These are phyloP conservation scores for Synergus gifuensis DNA, from an alignment of 2,888 invertebrate species.

Conservation along the genomic window DNA sequence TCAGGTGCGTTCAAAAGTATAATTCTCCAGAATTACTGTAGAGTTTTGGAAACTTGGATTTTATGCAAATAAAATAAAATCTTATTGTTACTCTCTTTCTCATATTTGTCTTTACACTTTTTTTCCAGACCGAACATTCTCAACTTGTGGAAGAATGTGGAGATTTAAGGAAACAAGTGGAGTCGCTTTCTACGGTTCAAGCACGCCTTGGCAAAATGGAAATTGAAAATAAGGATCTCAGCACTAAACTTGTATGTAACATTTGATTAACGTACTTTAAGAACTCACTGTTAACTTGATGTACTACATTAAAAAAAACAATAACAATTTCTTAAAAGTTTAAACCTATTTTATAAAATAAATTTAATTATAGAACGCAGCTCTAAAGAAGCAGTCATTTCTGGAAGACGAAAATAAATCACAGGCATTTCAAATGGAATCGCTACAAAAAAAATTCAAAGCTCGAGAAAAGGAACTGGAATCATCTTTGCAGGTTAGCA, in stretches of 20 bases:
- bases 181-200: conserved; percentile 48
- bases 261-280: not conserved
- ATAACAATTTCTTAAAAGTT: too few relatives aligned
- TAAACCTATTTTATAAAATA: not conserved
- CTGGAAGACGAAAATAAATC: conserved; percentile 58
- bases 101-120: not conserved
- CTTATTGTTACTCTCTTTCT: not conserved
- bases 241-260: conserved; percentile 46
- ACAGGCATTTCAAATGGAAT: conserved; percentile 80
- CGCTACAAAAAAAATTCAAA: conserved; percentile 79
- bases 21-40: not conserved
- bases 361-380: conserved; percentile 38
- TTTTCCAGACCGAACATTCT: conserved; percentile 43
- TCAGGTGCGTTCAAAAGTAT: conserved; percentile 40
- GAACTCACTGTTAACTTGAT: too few relatives aligned
- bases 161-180: conserved; percentile 48
- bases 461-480: conserved; percentile 79
- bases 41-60: not conserved
- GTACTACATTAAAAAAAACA: too few relatives aligned
- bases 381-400: conserved; percentile 56
- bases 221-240: conserved; percentile 51
- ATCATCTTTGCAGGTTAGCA: conserved; percentile 48
- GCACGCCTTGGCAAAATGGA: conserved; percentile 50
- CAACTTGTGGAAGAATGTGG: conserved; percentile 38
- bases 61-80: not conserved